Evolutionary conservation across 2,113 vertebrate species (phyloP).

Genomic region (Calyptommatus sinebrachiatus): DNA sequence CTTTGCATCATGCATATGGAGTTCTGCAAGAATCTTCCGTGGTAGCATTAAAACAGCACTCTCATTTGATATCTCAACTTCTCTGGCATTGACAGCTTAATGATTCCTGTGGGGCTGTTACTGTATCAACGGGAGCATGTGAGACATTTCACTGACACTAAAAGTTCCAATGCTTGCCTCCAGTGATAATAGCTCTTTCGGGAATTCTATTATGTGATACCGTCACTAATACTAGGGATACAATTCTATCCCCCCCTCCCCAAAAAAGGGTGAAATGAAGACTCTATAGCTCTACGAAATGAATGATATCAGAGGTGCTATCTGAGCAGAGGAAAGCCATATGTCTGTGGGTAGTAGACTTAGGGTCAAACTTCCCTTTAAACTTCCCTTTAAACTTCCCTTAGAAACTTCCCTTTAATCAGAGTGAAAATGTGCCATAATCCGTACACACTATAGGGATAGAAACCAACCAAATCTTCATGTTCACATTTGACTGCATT

Average conservation of each 20-base stretch:
- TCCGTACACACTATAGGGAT: too few relatives aligned
- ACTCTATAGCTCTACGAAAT: too few relatives aligned
- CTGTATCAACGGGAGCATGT: constrained; percentile 5
- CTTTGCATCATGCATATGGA: constrained; percentile 25
- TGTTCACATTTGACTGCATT: too few relatives aligned
- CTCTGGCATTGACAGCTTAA: constrained; percentile 36
- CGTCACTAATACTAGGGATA: constrained; percentile 16
- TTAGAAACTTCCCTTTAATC: too few relatives aligned
- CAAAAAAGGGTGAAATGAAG: too few relatives aligned
- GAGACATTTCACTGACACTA: constrained; percentile 26
- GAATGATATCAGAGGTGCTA: too few relatives aligned
- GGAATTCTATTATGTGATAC: not conserved
- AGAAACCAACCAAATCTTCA: too few relatives aligned
- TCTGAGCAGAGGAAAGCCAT: too few relatives aligned
- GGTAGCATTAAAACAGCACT: constrained; percentile 48
- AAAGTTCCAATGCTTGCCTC: constrained; percentile 26
- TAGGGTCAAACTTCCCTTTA: too few relatives aligned
- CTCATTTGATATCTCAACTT: constrained; percentile 55
- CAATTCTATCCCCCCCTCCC: not conserved
- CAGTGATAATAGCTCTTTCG: constrained; percentile 28
- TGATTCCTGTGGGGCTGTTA: constrained; percentile 49
- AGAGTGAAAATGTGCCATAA: too few relatives aligned
- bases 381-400: too few relatives aligned
- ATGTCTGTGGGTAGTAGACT: too few relatives aligned
- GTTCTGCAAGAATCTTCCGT: constrained; percentile 5